Evolutionary conservation across 2,113 vertebrate genomes (phyloP), one percentile per base, ranked within the genome.

Genomic region (Gila orcuttii): DNA sequence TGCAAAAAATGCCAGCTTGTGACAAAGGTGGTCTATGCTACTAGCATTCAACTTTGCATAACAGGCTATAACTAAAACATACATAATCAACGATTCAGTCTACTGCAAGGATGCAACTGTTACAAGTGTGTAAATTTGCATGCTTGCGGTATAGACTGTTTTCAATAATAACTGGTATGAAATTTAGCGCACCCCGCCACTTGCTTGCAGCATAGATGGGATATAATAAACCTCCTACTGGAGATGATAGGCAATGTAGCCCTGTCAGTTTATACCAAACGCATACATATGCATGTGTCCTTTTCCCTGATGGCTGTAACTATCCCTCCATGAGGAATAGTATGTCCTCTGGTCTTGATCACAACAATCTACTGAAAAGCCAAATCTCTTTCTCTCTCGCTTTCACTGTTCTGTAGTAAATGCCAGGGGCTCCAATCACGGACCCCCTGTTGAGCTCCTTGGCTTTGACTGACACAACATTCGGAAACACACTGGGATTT

Each of bases 391-490:
- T 86, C 66, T 76, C 55, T 80, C 84, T 19, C 8, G 45, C 57
- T 84, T 39, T 77, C 57, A 9, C 69, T 84, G 42, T 57, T 50
- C 52, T 50, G 36, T 28, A 84, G 77, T 85, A 88, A 85, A 86
- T 83, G 87, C 83, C 85, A 79, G 31, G n/a, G 88, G 79, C 88
- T 85, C 60, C 80, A 86, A 85, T 83, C 83, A 84, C 15, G 62
- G 74, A 52, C 52, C 78, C 82, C 77, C 39, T 11, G 47, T 79
- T 87, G 73, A 79, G 75, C 52, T 82, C 71, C 73, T 50, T 87
- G 69, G 66, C 88, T 85, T 55, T 88, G 86, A 88, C 83, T 75
- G 87, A 80, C 89, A 76, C 87, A 88, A 75, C 81, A 83, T 89
- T 86, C 78, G 50, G 85, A 87, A 86, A 78, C 74, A 64, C 52